Evolutionary conservation across 2,797 vertebrate genomes (phyloP).

Genomic region (Corythornis leucogaster): DNA sequence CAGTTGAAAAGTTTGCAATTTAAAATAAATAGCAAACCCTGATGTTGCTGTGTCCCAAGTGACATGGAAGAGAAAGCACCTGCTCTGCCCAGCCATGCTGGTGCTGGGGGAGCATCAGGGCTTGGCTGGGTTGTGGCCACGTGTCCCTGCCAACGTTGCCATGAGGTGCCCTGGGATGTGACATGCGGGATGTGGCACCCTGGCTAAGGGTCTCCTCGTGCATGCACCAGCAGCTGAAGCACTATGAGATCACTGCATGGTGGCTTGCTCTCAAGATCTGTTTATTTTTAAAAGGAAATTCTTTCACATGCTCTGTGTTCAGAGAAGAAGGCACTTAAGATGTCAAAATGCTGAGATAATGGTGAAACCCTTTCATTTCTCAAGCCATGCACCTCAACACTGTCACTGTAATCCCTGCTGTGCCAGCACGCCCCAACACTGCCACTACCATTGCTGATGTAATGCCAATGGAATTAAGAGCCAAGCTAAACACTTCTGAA

Average conservation of each 20-base stretch:
- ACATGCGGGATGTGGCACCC: not conserved
- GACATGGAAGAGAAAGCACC: not conserved
- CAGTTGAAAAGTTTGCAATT: slow-evolving; percentile 50
- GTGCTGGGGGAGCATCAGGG: accelerated
- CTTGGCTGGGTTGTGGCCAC: accelerated
- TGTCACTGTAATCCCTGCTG: not conserved
- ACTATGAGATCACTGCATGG: accelerated
- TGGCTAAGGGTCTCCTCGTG: accelerated
- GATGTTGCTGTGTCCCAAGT: not conserved
- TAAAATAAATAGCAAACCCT: slow-evolving; percentile 30
- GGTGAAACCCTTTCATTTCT: not conserved
- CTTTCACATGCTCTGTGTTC: not conserved
- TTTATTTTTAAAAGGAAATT: not conserved
- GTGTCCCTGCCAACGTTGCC: not conserved
- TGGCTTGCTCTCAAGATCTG: not conserved
- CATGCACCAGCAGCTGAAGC: not conserved
- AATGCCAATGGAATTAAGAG: not conserved
- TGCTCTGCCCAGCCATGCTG: accelerated
- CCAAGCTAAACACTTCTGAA: not conserved
- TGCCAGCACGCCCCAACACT: not conserved
- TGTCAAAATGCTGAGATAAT: not conserved
- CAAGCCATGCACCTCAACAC: not conserved
- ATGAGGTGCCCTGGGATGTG: not conserved
- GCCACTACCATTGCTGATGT: not conserved
- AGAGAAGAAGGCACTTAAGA: not conserved